These are phyloP conservation scores for Characodon lateralis DNA, from an alignment of 2,797 vertebrate species.

Conservation along the genomic window DNA sequence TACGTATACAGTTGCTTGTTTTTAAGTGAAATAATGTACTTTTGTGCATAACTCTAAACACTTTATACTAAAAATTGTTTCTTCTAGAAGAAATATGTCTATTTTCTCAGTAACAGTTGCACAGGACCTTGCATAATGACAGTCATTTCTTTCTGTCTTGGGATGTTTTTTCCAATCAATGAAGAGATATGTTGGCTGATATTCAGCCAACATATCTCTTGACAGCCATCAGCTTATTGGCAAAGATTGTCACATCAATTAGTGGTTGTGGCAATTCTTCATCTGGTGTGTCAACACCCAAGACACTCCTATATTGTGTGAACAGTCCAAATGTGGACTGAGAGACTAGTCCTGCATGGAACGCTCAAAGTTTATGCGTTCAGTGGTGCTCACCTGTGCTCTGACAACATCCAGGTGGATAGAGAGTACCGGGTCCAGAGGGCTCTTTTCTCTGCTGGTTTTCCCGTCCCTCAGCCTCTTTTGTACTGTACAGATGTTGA, in stretches of 20 bases:
- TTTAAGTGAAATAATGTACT: neutral
- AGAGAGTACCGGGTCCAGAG: constrained; percentile 91
- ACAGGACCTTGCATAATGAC: neutral
- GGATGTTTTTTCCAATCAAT: neutral
- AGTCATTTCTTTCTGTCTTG: neutral
- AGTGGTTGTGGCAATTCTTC: neutral
- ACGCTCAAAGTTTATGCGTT: neutral
- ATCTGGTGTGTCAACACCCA: neutral
- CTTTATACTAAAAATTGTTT: neutral
- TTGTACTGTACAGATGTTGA: constrained; percentile 84
- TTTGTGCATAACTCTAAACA: neutral
- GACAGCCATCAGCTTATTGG: neutral
- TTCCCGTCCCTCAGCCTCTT: constrained; percentile 90
- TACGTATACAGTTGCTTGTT: neutral
- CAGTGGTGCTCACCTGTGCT: neutral
- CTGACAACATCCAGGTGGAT: constrained; percentile 80
- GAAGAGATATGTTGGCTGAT: neutral
- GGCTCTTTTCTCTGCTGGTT: constrained; percentile 85
- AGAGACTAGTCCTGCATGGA: neutral
- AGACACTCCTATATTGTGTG: neutral
- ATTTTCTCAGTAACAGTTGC: neutral
- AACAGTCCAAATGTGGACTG: neutral
- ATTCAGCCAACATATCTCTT: neutral
- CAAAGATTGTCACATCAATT: neutral
- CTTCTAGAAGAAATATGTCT: neutral